phyloP scores from a whole-genome alignment of 2,113 vertebrate species.

The Glaucidium brasilianum region DNA sequence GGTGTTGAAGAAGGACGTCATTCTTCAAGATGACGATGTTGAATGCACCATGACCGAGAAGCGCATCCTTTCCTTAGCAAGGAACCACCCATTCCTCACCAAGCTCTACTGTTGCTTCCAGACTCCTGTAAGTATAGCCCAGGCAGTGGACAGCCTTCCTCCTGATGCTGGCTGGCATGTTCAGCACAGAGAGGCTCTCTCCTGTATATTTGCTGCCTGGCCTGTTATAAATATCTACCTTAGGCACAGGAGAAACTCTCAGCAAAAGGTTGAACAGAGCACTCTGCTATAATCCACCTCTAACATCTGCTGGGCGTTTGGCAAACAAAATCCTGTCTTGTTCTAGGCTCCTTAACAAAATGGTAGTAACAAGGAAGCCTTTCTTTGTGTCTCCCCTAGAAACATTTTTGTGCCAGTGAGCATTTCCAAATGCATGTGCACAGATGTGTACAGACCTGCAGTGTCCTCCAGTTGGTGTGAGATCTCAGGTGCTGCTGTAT shows the following conservation, averaged over 20 bases:
- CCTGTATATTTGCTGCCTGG: not conserved
- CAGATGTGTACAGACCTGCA: not conserved
- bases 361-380: not conserved
- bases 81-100: constrained; percentile 94
- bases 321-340: not conserved
- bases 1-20: constrained; percentile 96
- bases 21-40: constrained; percentile 95
- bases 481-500: not conserved
- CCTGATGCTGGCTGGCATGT: not conserved
- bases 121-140: constrained; percentile 80
- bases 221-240: not conserved
- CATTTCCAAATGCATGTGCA: not conserved
- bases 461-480: not conserved
- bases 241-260: not conserved
- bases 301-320: not conserved
- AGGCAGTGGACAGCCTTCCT: not conserved
- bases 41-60: constrained; percentile 98
- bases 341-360: not conserved
- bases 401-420: not conserved
- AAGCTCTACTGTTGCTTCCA: constrained; percentile 98
- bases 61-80: constrained; percentile 88
- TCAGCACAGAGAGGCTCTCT: not conserved
- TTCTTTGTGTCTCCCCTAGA: not conserved
- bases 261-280: not conserved
- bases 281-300: not conserved